Evolutionary conservation across 2,888 invertebrate genomes (phyloP), one percentile per base, ranked within the genome.

Genomic region (Ditula angustiorana): DNA sequence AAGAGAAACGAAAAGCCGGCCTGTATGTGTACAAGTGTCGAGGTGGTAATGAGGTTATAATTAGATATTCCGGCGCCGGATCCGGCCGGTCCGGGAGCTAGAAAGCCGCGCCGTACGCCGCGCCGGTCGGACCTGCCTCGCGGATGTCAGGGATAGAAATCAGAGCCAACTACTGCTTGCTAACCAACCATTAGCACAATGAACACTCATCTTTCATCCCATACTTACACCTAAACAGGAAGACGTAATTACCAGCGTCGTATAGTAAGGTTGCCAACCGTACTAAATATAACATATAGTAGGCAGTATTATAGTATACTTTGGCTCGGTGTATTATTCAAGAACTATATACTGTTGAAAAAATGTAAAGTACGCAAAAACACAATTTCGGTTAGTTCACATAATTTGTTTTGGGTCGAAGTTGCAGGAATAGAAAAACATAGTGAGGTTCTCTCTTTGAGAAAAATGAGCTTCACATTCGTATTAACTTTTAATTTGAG

Each of bases 91-190:
- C 77, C 69, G 65, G 66, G 69, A 66, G 67, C 66, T 57, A 70
- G 66, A 70, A 65, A 69, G 69, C 57, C 26, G 33, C n/a, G n/a
- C n/a, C 30, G 13, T 11, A 30, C 26, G 55, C 23, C 47, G 50
- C 52, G 30, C 50, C 57, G 13, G 77, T 79, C 74, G 78, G 37
- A 80, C 80, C 70, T 78, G 83, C 83, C 79, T 81, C 74, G 75
- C 86, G 85, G 87, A 87, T 86, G 83, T 84, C 81, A 77, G 76
- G 81, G 82, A 84, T 84, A 83, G 82, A 85, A 86, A 86, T 86
- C 82, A 81, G 71, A 68, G 63, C 49, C 74, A 68, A 71, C 70
- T 74, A 72, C 73, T 71, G 81, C 79, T 78, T 77, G 81, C 81
- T 80, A 75, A 37, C 62, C 37, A 24, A 50, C 33, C 33, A 63